phyloP scores from a whole-genome alignment of 2,113 vertebrate genomes.

The Esox niger region DNA sequence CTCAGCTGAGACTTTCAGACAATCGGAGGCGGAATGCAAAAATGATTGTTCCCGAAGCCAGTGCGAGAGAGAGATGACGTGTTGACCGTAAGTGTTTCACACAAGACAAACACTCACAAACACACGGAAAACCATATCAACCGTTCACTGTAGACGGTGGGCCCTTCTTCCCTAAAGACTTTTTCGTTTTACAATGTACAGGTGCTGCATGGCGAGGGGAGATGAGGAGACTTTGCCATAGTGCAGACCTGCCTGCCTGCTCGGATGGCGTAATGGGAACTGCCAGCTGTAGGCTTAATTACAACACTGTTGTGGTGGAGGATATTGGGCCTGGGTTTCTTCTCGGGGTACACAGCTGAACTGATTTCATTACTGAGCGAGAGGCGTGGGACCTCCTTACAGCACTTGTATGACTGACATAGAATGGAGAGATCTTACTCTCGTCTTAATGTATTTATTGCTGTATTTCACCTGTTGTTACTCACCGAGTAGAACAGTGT shows the following conservation, averaged over 20 bases:
- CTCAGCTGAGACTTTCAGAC: constrained; percentile 23
- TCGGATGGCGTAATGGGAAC: constrained; percentile 73
- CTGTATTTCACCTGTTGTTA: neutral
- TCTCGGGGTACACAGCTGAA: constrained; percentile 61
- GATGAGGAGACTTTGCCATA: constrained; percentile 36
- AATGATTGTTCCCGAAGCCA: constrained; percentile 22
- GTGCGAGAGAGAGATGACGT: constrained; percentile 51
- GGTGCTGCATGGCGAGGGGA: constrained; percentile 57
- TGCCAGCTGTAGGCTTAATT: constrained; percentile 75
- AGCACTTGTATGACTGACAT: neutral
- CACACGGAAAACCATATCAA: constrained; percentile 26
- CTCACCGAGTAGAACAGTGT: neutral
- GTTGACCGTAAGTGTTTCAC: constrained; percentile 61
- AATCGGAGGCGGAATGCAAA: constrained; percentile 45
- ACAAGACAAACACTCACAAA: constrained; percentile 50
- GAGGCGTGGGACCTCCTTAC: constrained; percentile 15
- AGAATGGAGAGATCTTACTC: neutral
- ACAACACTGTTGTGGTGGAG: constrained; percentile 54
- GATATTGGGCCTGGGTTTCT: constrained; percentile 70
- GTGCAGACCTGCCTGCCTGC: constrained; percentile 47
- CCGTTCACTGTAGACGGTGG: constrained; percentile 36
- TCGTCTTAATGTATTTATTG: neutral
- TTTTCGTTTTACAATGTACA: constrained; percentile 71
- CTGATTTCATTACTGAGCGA: constrained; percentile 49
- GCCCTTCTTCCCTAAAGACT: constrained; percentile 24